phyloP scores from a whole-genome alignment of 2,113 vertebrate species.

The Apeltes quadracus region DNA sequence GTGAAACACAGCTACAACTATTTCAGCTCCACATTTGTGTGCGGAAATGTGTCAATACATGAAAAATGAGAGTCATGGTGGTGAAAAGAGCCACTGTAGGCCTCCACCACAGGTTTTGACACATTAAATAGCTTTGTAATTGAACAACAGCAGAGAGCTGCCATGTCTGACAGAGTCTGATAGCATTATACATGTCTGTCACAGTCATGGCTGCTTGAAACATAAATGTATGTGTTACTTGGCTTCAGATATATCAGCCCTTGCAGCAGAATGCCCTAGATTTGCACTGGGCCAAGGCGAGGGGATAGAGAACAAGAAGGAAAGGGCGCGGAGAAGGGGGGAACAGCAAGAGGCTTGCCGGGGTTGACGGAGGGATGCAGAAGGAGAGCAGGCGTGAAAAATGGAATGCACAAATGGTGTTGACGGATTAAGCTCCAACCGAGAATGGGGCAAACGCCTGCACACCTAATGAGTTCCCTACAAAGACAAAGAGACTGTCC shows the following conservation, averaged over 20 bases:
- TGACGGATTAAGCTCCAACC: conserved; percentile 68
- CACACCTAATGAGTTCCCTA: conserved; percentile 65
- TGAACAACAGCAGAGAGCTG: conserved; percentile 66
- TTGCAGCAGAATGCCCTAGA: conserved; percentile 55
- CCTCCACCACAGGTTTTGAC: conserved; percentile 37
- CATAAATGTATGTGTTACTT: conserved; percentile 66
- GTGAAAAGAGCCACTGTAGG: conserved; percentile 38
- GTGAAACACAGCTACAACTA: neutral
- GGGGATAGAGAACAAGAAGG: conserved; percentile 32
- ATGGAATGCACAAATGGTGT: conserved; percentile 78
- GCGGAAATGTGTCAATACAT: conserved; percentile 56
- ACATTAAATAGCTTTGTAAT: conserved; percentile 68
- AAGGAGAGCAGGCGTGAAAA: conserved; percentile 71
- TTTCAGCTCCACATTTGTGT: conserved; percentile 50
- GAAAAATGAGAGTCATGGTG: conserved; percentile 52
- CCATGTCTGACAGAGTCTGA: conserved; percentile 74
- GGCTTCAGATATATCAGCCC: conserved; percentile 59
- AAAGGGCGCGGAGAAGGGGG: conserved; percentile 13
- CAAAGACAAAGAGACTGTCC: conserved; percentile 67
- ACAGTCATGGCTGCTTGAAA: conserved; percentile 75
- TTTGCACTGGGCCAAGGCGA: conserved; percentile 64
- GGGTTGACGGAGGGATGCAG: conserved; percentile 23
- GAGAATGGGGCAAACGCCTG: conserved; percentile 61
- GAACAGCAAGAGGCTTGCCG: conserved; percentile 5
- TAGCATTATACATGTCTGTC: conserved; percentile 76